Base-by-base conservation (phyloP, 2,113 vertebrate genomes). In the Eolophus roseicapilla region DNA sequence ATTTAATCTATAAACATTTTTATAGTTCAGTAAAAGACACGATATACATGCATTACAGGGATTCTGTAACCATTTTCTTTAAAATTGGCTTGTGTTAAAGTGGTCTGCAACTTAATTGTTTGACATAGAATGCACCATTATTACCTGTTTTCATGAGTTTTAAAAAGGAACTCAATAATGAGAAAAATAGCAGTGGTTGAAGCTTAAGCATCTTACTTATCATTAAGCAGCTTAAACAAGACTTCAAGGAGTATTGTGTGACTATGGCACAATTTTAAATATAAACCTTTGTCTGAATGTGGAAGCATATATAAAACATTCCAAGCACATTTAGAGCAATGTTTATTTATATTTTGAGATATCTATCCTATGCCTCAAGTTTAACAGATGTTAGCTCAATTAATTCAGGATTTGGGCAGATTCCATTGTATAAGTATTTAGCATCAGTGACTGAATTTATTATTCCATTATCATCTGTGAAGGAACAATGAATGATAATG, bases 401-500 rank as follows among this genome's bases (percentile, higher is more conserved):
- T 87, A 84, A 82, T 75, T 89, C 77, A 71, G 25, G 46, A 67
- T 84, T 91, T 91, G 87, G 81, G 19, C 55, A 93, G 50, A 87
- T 84, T 63, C 46, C 7, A 33, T 28, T 75, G 10, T 43, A 29
- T 24, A 81, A 74, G 68, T 55, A 74, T 94, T 91, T 86, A 93
- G 12, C 65, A 89, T 82, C 37, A 39, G 50, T 50, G 11, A 13
- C 19, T 75, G 75, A 87, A 93, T 91, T 91, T 94, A 91, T 92
- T 83, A 92, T 87, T 89, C 65, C 18, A 50, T 93, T 95, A 93
- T 87, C 44, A 85, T 65, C 70, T 93, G 29, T 69, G 76, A 93
- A 83, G 44, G 13, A 75, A 65, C 67, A 94, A 90, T 93, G 82
- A 95, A 84, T 69, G 25, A 92, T 82, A 83, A 31, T 67, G 62